Evolutionary conservation across 2,113 vertebrate species (phyloP).

Genomic region (Gulo gulo): DNA sequence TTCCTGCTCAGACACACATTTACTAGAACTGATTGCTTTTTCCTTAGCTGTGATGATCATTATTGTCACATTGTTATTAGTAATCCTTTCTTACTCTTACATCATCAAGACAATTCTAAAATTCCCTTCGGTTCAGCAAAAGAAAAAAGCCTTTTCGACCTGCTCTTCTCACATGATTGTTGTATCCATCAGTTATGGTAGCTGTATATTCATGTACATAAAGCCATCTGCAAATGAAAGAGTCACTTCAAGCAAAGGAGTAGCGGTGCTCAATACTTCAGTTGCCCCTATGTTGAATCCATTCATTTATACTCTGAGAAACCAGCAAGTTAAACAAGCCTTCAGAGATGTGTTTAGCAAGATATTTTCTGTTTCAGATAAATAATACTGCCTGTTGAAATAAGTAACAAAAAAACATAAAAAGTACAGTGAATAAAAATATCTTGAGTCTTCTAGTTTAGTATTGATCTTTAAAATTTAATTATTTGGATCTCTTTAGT

Average conservation of each 20-base stretch:
- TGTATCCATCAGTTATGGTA: slow-evolving; percentile 36
- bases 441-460: neutral
- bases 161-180: slow-evolving; percentile 56
- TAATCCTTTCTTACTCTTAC: slow-evolving; percentile 42
- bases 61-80: neutral
- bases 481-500: neutral
- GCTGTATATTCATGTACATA: slow-evolving; percentile 54
- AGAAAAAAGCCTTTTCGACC: slow-evolving; percentile 50
- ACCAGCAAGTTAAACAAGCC: slow-evolving; percentile 51
- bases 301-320: slow-evolving; percentile 62
- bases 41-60: neutral
- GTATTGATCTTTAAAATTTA: neutral
- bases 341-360: neutral
- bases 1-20: slow-evolving; percentile 60
- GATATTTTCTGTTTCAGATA: neutral
- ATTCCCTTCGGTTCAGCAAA: slow-evolving; percentile 46
- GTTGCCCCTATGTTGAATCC: slow-evolving; percentile 51
- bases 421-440: neutral
- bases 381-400: neutral
- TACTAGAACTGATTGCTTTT: slow-evolving; percentile 34
- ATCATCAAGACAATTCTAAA: slow-evolving; percentile 42
- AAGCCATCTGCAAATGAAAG: slow-evolving; percentile 43
- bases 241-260: slow-evolving; percentile 20
- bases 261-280: slow-evolving; percentile 41
- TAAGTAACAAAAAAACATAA: neutral